Evolutionary conservation across 2,797 vertebrate species (phyloP).

Genomic region (Enteromius mattozi): DNA sequence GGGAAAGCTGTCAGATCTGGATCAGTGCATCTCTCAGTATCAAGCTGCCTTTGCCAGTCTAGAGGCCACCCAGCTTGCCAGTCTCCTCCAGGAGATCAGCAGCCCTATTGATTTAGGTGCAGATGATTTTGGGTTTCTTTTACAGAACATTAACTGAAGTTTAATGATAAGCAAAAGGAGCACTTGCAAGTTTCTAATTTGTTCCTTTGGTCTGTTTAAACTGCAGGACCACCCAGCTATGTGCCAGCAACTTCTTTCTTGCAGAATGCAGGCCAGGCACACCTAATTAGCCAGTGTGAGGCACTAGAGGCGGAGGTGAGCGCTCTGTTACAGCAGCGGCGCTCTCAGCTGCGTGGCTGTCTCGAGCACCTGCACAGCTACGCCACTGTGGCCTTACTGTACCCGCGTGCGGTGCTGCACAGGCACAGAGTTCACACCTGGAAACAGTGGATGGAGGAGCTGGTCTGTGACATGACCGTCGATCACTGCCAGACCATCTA

Average conservation of each 20-base stretch:
- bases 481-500: conserved; percentile 91
- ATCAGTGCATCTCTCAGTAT: conserved; percentile 97
- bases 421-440: conserved; percentile 92
- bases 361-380: conserved; percentile 97
- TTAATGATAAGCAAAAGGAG: neutral
- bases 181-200: neutral
- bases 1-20: conserved; percentile 93
- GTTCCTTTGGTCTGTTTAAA: neutral
- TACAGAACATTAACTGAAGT: neutral
- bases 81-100: conserved; percentile 96
- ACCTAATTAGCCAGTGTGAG: conserved; percentile 95
- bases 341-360: conserved; percentile 87
- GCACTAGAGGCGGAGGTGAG: conserved; percentile 91
- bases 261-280: conserved; percentile 96
- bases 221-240: conserved; percentile 93
- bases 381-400: conserved; percentile 93
- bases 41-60: conserved; percentile 93
- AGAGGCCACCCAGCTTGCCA: conserved; percentile 95
- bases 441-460: conserved; percentile 97
- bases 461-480: conserved; percentile 89
- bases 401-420: conserved; percentile 89
- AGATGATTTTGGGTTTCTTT: neutral
- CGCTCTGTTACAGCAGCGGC: conserved; percentile 91
- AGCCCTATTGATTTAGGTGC: conserved; percentile 94
- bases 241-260: conserved; percentile 96